Evolutionary conservation across 2,797 vertebrate genomes (phyloP).

Genomic region (Thunnus albacares): DNA sequence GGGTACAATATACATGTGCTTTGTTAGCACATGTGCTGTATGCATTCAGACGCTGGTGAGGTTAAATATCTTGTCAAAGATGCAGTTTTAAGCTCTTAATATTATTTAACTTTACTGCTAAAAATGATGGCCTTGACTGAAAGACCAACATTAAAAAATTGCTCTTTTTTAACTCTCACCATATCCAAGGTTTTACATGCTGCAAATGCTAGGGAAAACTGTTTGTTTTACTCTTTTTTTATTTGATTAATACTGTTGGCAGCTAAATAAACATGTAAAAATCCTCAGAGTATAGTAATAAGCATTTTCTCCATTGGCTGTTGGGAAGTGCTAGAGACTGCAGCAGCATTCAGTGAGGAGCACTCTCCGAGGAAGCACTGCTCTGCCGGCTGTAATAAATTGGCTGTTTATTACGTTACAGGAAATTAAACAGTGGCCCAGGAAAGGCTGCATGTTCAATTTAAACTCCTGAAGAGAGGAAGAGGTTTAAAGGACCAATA

Average conservation of each 20-base stretch:
- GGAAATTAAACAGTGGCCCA: slow-evolving; percentile 83
- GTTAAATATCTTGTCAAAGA: not conserved
- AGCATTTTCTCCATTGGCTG: slow-evolving; percentile 50
- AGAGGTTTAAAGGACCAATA: slow-evolving; percentile 76
- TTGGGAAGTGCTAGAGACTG: slow-evolving; percentile 64
- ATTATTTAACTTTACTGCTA: slow-evolving; percentile 9
- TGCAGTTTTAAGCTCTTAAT: not conserved
- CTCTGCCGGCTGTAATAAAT: slow-evolving; percentile 81
- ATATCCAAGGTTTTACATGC: not conserved
- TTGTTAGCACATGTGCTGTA: slow-evolving; percentile 11
- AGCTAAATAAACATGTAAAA: slow-evolving; percentile 57
- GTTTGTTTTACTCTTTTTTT: slow-evolving; percentile 21
- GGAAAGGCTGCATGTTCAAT: slow-evolving; percentile 74
- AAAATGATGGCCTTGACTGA: slow-evolving; percentile 27
- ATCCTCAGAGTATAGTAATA: slow-evolving; percentile 53
- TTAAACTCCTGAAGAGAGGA: slow-evolving; percentile 73
- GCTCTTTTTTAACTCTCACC: not conserved
- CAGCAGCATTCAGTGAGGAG: slow-evolving; percentile 54
- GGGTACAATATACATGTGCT: not conserved
- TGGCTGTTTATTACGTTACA: slow-evolving; percentile 84
- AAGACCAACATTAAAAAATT: slow-evolving; percentile 9
- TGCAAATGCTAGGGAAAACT: slow-evolving; percentile 21
- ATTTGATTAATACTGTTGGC: slow-evolving; percentile 57
- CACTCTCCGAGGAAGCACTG: slow-evolving; percentile 69
- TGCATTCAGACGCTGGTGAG: not conserved